Percentiles rank a stretch among this genome's conserved stretches.
phyloP scores from a whole-genome alignment of 2,797 vertebrate genomes.

The Hemibagrus guttatus region DNA sequence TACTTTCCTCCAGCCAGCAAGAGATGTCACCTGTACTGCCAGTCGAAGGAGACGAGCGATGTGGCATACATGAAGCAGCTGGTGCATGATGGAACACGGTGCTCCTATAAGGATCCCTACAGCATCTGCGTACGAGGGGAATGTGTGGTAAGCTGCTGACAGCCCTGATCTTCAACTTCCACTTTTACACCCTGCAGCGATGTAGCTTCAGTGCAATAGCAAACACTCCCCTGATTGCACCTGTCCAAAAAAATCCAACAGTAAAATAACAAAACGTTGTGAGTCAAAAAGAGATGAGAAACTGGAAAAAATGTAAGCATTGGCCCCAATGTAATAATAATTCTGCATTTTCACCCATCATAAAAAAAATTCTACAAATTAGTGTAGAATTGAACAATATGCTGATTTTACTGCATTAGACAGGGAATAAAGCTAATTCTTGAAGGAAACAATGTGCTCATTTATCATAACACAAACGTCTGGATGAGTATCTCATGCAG shows the following conservation, averaged over 20 bases:
- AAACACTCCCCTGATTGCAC: slow-evolving; percentile 5
- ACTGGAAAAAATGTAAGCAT: neutral
- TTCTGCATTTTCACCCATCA: neutral
- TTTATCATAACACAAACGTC: neutral
- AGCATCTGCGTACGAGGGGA: slow-evolving; percentile 97
- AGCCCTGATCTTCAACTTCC: neutral
- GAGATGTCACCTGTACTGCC: slow-evolving; percentile 94
- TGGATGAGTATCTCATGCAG: neutral
- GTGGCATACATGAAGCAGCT: slow-evolving; percentile 91
- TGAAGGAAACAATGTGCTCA: slow-evolving; percentile 7
- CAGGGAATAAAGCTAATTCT: neutral
- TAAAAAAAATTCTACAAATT: neutral
- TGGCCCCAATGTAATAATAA: neutral
- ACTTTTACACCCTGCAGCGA: neutral
- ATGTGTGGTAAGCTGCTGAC: slow-evolving; percentile 86
- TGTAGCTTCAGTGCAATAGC: neutral
- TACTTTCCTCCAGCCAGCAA: slow-evolving; percentile 77
- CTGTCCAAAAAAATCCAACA: neutral
- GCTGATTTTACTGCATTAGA: slow-evolving; percentile 5
- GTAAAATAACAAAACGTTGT: neutral
- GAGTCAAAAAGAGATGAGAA: neutral
- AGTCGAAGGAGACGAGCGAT: slow-evolving; percentile 86
- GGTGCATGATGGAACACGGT: slow-evolving; percentile 91
- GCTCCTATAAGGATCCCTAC: slow-evolving; percentile 93
- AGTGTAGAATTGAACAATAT: slow-evolving; percentile 17